Percentiles rank a stretch among this genome's conserved stretches.
Evolutionary conservation across 2,888 invertebrate genomes (phyloP).

Genomic region (Drosophila sordidapex): DNA sequence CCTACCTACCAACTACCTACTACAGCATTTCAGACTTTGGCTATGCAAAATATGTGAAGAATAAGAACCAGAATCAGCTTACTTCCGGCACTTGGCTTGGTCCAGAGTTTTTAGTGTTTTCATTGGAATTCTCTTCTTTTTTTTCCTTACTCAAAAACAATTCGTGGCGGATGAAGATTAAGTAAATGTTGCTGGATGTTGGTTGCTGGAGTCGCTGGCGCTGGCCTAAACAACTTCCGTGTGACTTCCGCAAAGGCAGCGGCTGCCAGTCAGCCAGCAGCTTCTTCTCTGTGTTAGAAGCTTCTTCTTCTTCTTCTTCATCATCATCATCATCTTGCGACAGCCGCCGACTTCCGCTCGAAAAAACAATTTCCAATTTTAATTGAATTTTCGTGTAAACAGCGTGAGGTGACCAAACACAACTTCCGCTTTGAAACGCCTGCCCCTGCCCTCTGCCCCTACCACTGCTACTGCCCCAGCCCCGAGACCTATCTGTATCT

Average conservation of each 20-base stretch:
- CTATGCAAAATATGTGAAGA: slow-evolving; percentile 50
- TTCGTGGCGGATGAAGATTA: slow-evolving; percentile 45
- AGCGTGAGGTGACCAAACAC: slow-evolving; percentile 60
- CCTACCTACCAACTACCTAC: neutral
- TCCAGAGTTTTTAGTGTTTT: slow-evolving; percentile 47
- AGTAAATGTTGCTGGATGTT: slow-evolving; percentile 42
- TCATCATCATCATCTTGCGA: slow-evolving; percentile 9
- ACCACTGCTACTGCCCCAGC: neutral
- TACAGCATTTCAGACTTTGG: slow-evolving; percentile 16
- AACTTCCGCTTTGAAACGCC: slow-evolving; percentile 45
- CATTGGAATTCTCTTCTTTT: slow-evolving; percentile 52
- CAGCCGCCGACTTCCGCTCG: slow-evolving; percentile 56
- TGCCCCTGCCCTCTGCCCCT: neutral
- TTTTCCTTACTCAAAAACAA: slow-evolving; percentile 27
- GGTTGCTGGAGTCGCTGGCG: slow-evolving; percentile 16
- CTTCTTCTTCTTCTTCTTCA: slow-evolving; percentile 18
- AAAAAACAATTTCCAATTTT: slow-evolving; percentile 67
- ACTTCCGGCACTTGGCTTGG: slow-evolving; percentile 44
- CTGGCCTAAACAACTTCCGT: slow-evolving; percentile 79
- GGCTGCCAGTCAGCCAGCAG: slow-evolving; percentile 2
- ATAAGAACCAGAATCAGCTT: slow-evolving; percentile 36
- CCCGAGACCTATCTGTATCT: neutral
- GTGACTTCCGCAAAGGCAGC: slow-evolving; percentile 68
- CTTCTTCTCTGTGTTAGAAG: slow-evolving; percentile 20
- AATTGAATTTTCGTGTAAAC: slow-evolving; percentile 78